Percentiles rank a stretch among this genome's conserved stretches.
phyloP scores from a whole-genome alignment of 1,140 invertebrate species.

The Diabrotica virgifera region DNA sequence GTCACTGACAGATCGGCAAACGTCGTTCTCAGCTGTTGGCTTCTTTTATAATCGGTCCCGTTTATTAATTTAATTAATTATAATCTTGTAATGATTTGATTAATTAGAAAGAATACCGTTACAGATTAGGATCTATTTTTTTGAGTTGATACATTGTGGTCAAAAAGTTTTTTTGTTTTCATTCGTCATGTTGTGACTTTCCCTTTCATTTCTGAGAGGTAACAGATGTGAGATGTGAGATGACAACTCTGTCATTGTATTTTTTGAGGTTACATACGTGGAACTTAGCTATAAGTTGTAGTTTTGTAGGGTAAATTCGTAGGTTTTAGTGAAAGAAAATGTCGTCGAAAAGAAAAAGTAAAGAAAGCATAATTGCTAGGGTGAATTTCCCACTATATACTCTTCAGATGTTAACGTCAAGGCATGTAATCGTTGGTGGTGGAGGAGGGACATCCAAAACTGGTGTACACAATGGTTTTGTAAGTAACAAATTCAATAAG shows the following conservation, averaged over 20 bases:
- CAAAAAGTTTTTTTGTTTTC: too few species aligned
- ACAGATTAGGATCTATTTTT: too few species aligned
- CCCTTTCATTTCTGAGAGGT: too few species aligned
- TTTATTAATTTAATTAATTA: too few species aligned
- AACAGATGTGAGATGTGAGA: too few species aligned
- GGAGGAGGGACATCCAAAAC: conserved; percentile 94
- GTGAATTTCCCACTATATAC: conserved; percentile 93
- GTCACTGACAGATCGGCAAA: too few species aligned
- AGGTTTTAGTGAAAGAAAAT: conserved; percentile 28
- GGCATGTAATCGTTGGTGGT: conserved; percentile 91
- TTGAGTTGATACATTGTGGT: too few species aligned
- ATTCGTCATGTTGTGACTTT: too few species aligned
- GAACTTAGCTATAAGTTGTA: conserved; percentile 30
- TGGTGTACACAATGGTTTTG: conserved; percentile 93
- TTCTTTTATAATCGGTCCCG: too few species aligned
- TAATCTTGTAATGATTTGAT: too few species aligned
- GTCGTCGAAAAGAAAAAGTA: conserved; percentile 48
- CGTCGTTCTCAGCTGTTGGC: too few species aligned
- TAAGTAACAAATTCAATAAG: conserved; percentile 53
- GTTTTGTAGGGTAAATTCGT: conserved; percentile 12
- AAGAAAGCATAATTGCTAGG: conserved; percentile 70
- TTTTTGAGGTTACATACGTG: conserved; percentile 41
- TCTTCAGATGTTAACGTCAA: conserved; percentile 83
- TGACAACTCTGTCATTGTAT: conserved; percentile 3
- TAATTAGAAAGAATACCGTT: too few species aligned